Conservation (phyloP, 2,888 invertebrate species). For the Cremastinae sp. region DNA sequence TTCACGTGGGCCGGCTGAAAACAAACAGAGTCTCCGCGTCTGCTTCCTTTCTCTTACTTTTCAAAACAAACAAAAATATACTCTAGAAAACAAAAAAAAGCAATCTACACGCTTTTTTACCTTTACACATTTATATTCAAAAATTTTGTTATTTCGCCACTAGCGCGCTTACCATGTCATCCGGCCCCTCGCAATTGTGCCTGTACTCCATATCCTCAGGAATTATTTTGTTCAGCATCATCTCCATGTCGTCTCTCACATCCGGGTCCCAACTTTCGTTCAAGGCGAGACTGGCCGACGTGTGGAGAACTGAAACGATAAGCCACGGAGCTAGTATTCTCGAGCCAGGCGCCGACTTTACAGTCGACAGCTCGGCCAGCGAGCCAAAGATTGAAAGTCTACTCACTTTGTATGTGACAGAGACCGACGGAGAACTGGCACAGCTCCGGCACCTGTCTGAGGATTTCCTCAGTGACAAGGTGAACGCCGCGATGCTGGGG, state of each 20-base stretch:
- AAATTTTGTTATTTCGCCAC: constrained; percentile 11
- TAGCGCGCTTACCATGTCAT: constrained; percentile 98
- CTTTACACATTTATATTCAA: background rate
- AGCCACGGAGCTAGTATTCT: background rate
- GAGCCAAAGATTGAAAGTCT: constrained; percentile 64
- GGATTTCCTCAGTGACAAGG: constrained; percentile 97
- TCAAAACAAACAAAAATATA: too few relatives aligned
- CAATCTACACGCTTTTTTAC: too few relatives aligned
- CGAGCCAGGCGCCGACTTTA: too few relatives aligned
- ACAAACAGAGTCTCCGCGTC: constrained; percentile 9
- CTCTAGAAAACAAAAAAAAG: too few relatives aligned
- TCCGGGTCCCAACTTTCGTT: constrained; percentile 99
- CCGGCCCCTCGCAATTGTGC: constrained; percentile 98
- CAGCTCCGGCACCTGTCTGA: constrained; percentile 96
- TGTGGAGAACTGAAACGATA: constrained; percentile 94
- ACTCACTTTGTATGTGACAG: constrained; percentile 98
- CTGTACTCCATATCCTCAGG: constrained; percentile 97
- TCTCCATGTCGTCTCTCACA: constrained; percentile 98
- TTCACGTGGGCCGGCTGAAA: constrained; percentile 97
- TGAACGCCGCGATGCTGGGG: constrained; percentile 98
- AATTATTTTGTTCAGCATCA: constrained; percentile 99
- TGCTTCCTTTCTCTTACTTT: constrained; percentile 44
- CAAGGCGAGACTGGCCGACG: constrained; percentile 97
- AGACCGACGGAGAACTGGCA: constrained; percentile 96
- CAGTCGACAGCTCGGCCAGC: too few relatives aligned